Evolutionary conservation across 1,140 invertebrate genomes (phyloP).

Genomic region (Lasioglossum albipes): DNA sequence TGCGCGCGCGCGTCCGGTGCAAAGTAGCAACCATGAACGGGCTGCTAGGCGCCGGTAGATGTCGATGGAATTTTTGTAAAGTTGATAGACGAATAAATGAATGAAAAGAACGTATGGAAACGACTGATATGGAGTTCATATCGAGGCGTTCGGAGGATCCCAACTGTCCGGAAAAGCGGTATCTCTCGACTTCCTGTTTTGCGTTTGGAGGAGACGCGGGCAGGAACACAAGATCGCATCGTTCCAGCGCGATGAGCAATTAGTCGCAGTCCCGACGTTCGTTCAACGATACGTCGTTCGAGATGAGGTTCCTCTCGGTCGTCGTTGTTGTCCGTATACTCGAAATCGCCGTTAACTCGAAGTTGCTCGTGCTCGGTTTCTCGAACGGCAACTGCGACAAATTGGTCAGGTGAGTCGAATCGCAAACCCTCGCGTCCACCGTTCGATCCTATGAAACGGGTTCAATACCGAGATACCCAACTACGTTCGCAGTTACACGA

Average conservation of each 20-base stretch:
- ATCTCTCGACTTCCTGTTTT: constrained; percentile 28
- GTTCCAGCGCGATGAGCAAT: too few species aligned
- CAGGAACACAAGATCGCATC: too few species aligned
- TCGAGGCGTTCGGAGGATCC: too few species aligned
- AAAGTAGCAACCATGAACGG: too few species aligned
- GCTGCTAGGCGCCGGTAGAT: not conserved
- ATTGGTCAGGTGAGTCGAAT: not conserved
- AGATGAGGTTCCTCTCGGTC: not conserved
- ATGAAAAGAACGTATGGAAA: not conserved
- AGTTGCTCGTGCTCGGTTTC: too few species aligned
- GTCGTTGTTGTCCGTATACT: not conserved
- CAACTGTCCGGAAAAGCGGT: not conserved
- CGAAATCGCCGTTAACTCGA: not conserved
- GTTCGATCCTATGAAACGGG: too few species aligned
- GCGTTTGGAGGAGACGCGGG: not conserved
- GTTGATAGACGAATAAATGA: not conserved
- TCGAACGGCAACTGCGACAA: not conserved
- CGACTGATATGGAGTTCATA: not conserved
- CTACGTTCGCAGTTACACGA: constrained; percentile 9
- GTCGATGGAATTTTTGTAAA: not conserved
- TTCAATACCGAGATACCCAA: not conserved
- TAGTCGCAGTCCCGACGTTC: too few species aligned
- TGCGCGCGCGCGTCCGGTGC: too few species aligned
- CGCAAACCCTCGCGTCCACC: too few species aligned
- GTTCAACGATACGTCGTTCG: too few species aligned